Evolutionary conservation across 2,797 vertebrate species (phyloP), one percentile per base, ranked within the genome.

Genomic region (Rousettus madagascariensis): DNA sequence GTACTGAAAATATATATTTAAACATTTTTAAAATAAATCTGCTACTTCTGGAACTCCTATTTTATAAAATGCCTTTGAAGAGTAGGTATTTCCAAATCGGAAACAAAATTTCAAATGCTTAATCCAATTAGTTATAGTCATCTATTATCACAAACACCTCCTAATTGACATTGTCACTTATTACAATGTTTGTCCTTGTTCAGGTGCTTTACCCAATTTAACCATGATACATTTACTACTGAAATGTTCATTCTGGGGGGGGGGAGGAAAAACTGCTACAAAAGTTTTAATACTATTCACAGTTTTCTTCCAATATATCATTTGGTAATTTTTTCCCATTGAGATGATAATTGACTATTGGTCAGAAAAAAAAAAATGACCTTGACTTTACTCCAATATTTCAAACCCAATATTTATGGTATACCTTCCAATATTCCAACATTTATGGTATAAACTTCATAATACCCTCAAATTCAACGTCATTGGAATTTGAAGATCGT

Each of bases 1-100:
- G 5, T 12, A 68, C 17, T 91, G n/a, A 90, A 95, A 65, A 66
- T 36, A 83, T 26, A 46, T 30, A 22, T 87, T 94, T 95, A 79
- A 89, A 95, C n/a, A 55, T 53, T 51, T 59, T 74, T 82, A 83
- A 59, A 85, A 5, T 38, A 65, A 79, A 46, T 49, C 9, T 85
- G 4, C 26, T 95, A 7, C 17, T 77, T 89, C 15, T 36, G 19
- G 17, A 46, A 43, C 17, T 83, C 28, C 10, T 92, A 66, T 13
- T 78, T 55, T n/a, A 86, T 33, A 94, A 74, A 57, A 86, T 59
- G 9, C 4, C 38, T 80, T 85, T 90, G 72, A 90, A 83, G 20
- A 38, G 6, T n/a, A 88, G 15, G 10, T 24, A 43, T 71, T 90
- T 93, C 5, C 53, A 75, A 89, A 83, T 41, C 63, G 49, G 26